Evolutionary conservation across 1,140 invertebrate species (phyloP).

Genomic region (Propsilocerus akamusi): DNA sequence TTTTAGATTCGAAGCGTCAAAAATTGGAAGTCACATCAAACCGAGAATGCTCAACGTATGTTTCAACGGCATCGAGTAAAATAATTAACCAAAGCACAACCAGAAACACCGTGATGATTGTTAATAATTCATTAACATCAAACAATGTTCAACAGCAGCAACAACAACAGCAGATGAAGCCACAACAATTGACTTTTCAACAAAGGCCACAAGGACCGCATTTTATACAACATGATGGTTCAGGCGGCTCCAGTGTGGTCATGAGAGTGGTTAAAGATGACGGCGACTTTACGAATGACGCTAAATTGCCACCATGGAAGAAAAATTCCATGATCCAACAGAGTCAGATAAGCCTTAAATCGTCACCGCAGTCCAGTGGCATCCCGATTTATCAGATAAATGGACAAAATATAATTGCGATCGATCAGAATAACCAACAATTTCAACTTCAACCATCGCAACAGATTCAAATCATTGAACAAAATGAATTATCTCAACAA

Average conservation of each 20-base stretch:
- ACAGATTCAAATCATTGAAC: constrained; percentile 8
- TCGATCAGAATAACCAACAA: constrained; percentile 6
- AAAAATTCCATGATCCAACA: constrained; percentile 28
- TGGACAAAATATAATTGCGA: constrained; percentile 2
- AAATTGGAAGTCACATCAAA: no score
- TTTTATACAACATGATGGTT: background rate
- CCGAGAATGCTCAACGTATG: no score
- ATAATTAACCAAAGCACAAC: background rate
- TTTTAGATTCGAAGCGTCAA: no score
- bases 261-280: constrained; percentile 2
- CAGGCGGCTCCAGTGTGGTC: background rate
- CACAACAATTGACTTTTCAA: background rate
- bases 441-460: constrained; percentile 8
- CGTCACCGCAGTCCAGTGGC: constrained; percentile 23
- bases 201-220: background rate
- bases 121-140: background rate
- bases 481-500: no score
- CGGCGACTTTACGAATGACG: constrained; percentile 2
- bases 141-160: constrained; percentile 9
- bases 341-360: constrained; percentile 6
- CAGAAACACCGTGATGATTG: background rate
- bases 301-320: constrained; percentile 40
- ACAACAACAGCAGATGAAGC: constrained; percentile 8
- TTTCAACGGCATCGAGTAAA: background rate
- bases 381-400: constrained; percentile 29